Evolutionary conservation across 2,113 vertebrate genomes (phyloP).

Genomic region (Irena cyanogastra): DNA sequence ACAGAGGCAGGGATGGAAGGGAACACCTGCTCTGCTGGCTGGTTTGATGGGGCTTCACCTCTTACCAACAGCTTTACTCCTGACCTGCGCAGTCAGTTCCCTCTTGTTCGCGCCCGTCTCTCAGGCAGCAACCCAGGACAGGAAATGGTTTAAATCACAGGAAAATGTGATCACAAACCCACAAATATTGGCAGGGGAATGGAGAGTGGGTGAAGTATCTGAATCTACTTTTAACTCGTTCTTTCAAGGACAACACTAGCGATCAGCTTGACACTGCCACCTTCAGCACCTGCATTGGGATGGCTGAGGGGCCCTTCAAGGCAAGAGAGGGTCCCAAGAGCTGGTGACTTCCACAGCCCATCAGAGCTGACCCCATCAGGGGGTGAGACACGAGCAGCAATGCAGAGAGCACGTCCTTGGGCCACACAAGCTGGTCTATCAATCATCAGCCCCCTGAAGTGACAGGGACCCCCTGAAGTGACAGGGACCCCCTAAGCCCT

Average conservation of each 20-base stretch:
- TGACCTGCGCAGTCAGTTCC: neutral
- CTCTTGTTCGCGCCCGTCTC: neutral
- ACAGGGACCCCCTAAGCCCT: neutral
- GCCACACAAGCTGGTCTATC: neutral
- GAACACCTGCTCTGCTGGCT: neutral
- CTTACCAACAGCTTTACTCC: neutral
- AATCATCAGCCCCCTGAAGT: neutral
- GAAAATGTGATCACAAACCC: slow-evolving; percentile 18
- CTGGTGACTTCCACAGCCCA: neutral
- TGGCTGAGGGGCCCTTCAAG: neutral
- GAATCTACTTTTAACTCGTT: neutral
- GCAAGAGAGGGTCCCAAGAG: neutral
- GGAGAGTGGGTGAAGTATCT: neutral
- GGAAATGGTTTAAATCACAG: slow-evolving; percentile 42
- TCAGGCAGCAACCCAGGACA: neutral
- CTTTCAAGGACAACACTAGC: neutral
- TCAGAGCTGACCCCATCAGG: neutral
- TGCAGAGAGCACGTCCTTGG: rapidly evolving
- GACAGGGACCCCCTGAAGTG: neutral
- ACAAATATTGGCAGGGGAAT: neutral
- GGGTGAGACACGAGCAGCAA: neutral
- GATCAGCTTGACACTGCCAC: neutral
- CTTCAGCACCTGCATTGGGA: rapidly evolving
- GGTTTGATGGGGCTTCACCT: neutral
- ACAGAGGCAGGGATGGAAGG: neutral